Evolutionary conservation across 2,113 vertebrate species (phyloP).

Genomic region (Myrmecobius fasciatus): DNA sequence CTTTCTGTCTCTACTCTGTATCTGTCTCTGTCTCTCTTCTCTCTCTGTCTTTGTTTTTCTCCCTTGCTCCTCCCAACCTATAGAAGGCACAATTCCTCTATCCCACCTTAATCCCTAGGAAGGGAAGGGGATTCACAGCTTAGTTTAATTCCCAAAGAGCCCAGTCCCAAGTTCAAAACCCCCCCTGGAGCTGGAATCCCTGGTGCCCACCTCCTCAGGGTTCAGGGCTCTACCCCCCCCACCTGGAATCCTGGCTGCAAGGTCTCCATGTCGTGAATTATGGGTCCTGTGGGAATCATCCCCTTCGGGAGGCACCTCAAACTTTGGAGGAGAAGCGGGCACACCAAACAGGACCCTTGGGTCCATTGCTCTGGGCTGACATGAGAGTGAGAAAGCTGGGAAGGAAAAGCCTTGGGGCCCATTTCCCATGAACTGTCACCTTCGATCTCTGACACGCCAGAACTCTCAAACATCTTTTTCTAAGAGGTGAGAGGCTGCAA

Average conservation of each 20-base stretch:
- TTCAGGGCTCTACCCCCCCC: background rate
- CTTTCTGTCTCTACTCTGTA: too few relatives aligned
- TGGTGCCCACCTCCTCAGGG: background rate
- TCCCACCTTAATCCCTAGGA: background rate
- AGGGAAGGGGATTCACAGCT: background rate
- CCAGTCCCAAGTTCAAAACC: background rate
- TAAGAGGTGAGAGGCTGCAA: background rate
- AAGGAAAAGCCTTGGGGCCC: too few relatives aligned
- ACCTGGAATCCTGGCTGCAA: background rate
- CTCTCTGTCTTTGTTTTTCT: too few relatives aligned
- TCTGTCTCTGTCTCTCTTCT: too few relatives aligned
- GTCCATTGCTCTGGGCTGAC: background rate
- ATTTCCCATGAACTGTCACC: background rate
- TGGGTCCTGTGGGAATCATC: background rate
- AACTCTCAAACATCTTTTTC: too few relatives aligned
- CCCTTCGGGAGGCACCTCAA: background rate
- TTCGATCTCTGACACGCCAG: background rate
- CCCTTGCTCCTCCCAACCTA: background rate
- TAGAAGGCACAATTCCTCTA: background rate
- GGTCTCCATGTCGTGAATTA: background rate
- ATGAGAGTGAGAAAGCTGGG: too few relatives aligned
- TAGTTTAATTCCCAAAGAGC: background rate
- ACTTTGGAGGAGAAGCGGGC: background rate
- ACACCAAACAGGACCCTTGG: background rate
- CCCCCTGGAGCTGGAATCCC: too few relatives aligned